phyloP scores from a whole-genome alignment of 2,113 vertebrate species.

The Cheirogaleus medius region DNA sequence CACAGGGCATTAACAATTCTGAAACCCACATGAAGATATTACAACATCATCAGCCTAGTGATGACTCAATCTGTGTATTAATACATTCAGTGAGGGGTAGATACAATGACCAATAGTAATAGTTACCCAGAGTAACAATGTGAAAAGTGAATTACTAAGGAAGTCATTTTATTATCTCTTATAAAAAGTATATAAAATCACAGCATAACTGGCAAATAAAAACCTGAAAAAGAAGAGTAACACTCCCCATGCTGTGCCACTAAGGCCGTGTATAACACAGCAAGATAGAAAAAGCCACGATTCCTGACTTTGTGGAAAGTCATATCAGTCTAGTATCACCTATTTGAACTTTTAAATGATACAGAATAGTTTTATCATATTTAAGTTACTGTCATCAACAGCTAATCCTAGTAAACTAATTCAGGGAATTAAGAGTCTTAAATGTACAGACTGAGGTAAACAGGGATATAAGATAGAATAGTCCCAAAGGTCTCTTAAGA shows the following conservation, averaged over 20 bases:
- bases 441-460: not conserved
- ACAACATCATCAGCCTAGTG: not conserved
- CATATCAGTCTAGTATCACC: not conserved
- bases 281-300: not conserved
- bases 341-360: not conserved
- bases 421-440: not conserved
- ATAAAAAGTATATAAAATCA: conserved; percentile 12
- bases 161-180: not conserved
- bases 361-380: conserved; percentile 28
- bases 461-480: not conserved
- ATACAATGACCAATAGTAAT: not conserved
- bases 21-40: not conserved
- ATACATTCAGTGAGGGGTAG: not conserved
- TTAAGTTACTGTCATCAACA: not conserved
- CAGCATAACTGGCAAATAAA: conserved; percentile 2
- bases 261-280: not conserved
- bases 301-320: not conserved
- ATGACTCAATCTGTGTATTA: not conserved
- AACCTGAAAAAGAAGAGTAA: not conserved
- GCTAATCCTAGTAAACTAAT: not conserved
- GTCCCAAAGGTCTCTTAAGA: not conserved
- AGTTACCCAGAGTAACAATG: not conserved
- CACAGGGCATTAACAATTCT: not conserved
- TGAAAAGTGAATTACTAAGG: conserved; percentile 6
- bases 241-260: not conserved